Evolutionary conservation across 2,888 invertebrate species (phyloP), one percentile per base, ranked within the genome.

Genomic region (Myopa tessellatipennis): DNA sequence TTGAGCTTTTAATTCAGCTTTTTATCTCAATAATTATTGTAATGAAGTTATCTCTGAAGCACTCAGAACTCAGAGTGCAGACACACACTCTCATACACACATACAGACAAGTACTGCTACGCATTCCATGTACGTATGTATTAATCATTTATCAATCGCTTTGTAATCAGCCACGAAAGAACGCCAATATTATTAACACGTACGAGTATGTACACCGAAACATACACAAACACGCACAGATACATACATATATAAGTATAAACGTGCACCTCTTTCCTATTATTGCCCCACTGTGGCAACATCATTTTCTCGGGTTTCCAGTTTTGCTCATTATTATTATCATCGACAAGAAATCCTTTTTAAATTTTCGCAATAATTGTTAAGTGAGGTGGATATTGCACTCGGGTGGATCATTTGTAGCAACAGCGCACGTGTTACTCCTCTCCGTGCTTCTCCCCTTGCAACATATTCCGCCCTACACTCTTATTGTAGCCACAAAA

Each of bases 321-420:
- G 6, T 45, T n/a, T 26, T 18, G 61, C 52, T 18, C 38, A 74
- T 67, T 52, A 40, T 65, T 67, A 26, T 6, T 61, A 36, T 55
- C 36, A 74, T 67, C 55, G 65, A 52, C 67, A 50, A 34, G 65
- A 67, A 63, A 67, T 74, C 74, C 67, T 74, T 74, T 74, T 74
- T 65, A 55, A 74, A 74, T 52, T 55, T 55, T 65, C 65, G 10
- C 74, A 52, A 74, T 74, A 74, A 74, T 74, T 74, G 74, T 67
- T 74, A 74, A 74, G 65, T 74, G 67, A 50, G n/a, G 74, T 55
- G 38, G 74, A 52, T 26, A 26, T 65, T 45, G 12, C 26, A 12
- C 14, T 40, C 63, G 36, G 8, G 50, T 61, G 10, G 45, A 12
- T 63, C 16, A 38, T 45, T n/a, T 18, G 26, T 7, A 26, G n/a